Evolutionary conservation across 2,888 invertebrate species (phyloP).

Genomic region (Eilema sororculum): DNA sequence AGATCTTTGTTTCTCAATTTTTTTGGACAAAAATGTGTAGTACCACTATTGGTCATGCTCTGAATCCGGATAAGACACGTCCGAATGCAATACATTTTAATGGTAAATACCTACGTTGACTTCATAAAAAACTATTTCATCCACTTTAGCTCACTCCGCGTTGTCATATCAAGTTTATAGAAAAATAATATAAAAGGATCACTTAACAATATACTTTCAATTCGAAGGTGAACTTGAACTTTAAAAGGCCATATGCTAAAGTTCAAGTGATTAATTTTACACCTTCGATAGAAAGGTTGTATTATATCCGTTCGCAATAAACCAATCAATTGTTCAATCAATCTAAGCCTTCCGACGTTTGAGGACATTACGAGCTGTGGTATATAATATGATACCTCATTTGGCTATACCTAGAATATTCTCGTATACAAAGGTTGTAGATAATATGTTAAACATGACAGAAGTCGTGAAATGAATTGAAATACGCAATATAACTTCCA

Average conservation of each 20-base stretch:
- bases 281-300: neutral
- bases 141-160: neutral
- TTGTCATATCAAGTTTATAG: neutral
- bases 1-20: too few species aligned
- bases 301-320: neutral
- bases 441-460: neutral
- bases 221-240: conserved; percentile 4
- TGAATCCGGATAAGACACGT: too few species aligned
- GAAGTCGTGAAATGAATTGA: too few species aligned
- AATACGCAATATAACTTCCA: too few species aligned
- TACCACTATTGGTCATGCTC: too few species aligned
- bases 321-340: neutral
- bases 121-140: neutral
- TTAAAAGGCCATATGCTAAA: neutral
- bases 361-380: neutral
- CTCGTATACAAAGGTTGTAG: neutral
- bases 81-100: too few species aligned
- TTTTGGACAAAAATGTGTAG: too few species aligned
- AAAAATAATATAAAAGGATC: neutral
- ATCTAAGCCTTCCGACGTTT: neutral
- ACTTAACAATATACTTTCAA: neutral
- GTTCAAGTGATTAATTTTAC: neutral
- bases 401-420: neutral
- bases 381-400: neutral
- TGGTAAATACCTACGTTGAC: too few species aligned